These are phyloP conservation scores for Nasalis larvatus DNA, from an alignment of 2,113 vertebrate genomes.

Conservation along the genomic window DNA sequence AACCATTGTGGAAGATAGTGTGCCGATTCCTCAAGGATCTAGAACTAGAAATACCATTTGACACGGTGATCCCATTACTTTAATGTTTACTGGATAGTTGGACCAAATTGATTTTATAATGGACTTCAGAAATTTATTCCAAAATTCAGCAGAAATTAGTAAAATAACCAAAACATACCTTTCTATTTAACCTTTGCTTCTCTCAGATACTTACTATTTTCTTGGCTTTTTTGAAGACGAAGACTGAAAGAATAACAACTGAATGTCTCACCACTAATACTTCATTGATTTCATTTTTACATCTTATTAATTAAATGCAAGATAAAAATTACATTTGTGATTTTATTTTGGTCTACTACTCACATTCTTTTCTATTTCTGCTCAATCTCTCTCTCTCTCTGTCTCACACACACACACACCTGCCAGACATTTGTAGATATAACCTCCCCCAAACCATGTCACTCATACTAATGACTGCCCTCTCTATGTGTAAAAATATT, in stretches of 20 bases:
- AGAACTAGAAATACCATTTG: too few relatives aligned
- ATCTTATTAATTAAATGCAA: constrained; percentile 26
- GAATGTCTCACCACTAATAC: constrained; percentile 5
- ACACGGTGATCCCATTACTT: too few relatives aligned
- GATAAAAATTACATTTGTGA: constrained; percentile 9
- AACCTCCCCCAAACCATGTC: neutral
- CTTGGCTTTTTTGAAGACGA: constrained; percentile 11
- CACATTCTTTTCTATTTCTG: constrained; percentile 16
- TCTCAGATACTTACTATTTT: neutral
- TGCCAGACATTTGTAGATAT: neutral
- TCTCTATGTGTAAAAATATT: neutral
- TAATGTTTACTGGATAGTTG: constrained; percentile 10
- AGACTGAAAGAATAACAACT: neutral
- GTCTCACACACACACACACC: neutral
- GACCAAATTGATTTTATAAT: neutral
- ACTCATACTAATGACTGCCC: neutral
- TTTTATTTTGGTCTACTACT: constrained; percentile 16
- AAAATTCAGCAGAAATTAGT: constrained; percentile 21
- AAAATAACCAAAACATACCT: constrained; percentile 25
- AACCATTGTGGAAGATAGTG: too few relatives aligned
- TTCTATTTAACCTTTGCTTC: neutral
- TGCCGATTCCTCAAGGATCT: too few relatives aligned
- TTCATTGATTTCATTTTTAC: constrained; percentile 11
- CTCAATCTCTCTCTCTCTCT: neutral
- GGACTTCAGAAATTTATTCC: neutral